Evolutionary conservation across 2,888 invertebrate genomes (phyloP), one percentile per base, ranked within the genome.

Genomic region (Brassicogethes aeneus): DNA sequence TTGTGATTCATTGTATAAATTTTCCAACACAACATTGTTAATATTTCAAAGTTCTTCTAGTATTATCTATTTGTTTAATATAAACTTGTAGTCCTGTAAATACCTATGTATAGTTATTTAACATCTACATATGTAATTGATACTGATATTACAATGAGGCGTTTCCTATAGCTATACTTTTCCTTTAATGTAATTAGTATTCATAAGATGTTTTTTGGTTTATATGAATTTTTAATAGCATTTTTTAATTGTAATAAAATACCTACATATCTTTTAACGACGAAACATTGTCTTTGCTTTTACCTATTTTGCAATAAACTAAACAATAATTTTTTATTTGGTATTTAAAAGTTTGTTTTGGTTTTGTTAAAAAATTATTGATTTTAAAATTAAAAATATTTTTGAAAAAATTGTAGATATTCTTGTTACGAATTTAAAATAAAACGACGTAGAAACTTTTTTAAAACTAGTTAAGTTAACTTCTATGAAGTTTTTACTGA

Each of bases 81-180:
- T n/a, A 48, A 48, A 47, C 47, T 47, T 53, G 50, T 55, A 59
- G 48, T 56, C 59, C 52, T 68, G 66, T 68, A 68, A 64, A 68
- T 68, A 68, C 66, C 66, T 66, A 66, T 68, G 65, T 68, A 66
- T 64, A 66, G 64, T 62, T 65, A 66, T 60, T 62, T 64, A 60
- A 61, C 50, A 52, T 12, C 10, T 13, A 32, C 14, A 5, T 47
- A 51, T 54, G 56, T 59, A 57, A 56, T 59, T 53, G 54, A 54
- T 51, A 55, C 53, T 48, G 55, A 51, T 49, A 50, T 48, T 53
- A 48, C 51, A 51, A 42, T 49, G 47, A 48, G 44, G 43, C 40
- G 32, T 32, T 32, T 32, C 32, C 32, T 43, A 44, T 46, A 50
- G 53, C 48, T 53, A 50, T 50, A 52, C 53, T 55, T 53, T 43